Conservation (phyloP, 2,888 invertebrate genomes). For the Cremastobaeus sp. region DNA sequence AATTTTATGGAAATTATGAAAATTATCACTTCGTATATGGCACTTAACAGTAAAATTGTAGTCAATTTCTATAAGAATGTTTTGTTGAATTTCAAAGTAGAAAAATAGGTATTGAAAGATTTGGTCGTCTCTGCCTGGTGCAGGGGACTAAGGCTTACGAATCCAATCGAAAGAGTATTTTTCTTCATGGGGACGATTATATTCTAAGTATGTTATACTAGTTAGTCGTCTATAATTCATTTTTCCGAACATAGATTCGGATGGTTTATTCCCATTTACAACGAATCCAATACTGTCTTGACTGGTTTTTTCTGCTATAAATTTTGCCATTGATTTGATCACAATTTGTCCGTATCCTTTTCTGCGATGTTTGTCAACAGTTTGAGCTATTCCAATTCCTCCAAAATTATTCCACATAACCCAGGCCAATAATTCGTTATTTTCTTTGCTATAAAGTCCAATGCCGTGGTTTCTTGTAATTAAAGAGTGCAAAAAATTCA, state of each 20-base stretch:
- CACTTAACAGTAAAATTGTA: too few relatives aligned
- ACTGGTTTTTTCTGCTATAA: constrained; percentile 70
- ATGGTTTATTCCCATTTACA: constrained; percentile 70
- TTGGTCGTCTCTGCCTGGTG: too few relatives aligned
- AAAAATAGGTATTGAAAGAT: too few relatives aligned
- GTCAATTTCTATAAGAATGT: too few relatives aligned
- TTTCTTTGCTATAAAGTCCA: constrained; percentile 74
- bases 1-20: too few relatives aligned
- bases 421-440: constrained; percentile 75
- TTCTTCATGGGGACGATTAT: too few relatives aligned
- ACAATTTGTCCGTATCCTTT: constrained; percentile 75
- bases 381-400: constrained; percentile 74
- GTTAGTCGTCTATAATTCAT: constrained; percentile 5
- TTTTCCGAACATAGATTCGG: constrained; percentile 70
- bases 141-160: too few relatives aligned
- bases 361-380: constrained; percentile 70
- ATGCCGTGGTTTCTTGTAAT: constrained; percentile 73
- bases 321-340: constrained; percentile 70
- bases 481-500: constrained; percentile 66
- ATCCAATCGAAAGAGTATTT: too few relatives aligned
- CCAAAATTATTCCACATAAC: constrained; percentile 72
- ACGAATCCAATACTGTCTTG: constrained; percentile 70
- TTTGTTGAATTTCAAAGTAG: too few relatives aligned
- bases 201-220: too few relatives aligned
- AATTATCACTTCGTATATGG: too few relatives aligned